Conservation (phyloP, 2,797 vertebrate species). For the Phoeniculus purpureus region DNA sequence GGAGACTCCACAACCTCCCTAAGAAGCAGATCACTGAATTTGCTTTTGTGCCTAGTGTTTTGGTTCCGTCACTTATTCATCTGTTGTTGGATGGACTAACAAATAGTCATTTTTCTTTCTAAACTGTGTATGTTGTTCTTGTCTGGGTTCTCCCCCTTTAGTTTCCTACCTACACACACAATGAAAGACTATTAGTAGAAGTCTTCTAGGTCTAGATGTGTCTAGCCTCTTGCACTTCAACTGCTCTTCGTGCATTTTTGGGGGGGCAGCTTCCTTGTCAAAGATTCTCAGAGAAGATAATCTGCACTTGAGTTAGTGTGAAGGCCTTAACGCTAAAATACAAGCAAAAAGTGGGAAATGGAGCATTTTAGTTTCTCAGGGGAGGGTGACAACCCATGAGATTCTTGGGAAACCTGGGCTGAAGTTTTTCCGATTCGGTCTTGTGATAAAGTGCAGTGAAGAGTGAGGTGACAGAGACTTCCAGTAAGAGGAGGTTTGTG, state of each 20-base stretch:
- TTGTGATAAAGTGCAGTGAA: background rate
- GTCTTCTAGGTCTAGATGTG: background rate
- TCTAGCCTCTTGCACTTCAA: background rate
- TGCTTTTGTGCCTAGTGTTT: constrained; percentile 2
- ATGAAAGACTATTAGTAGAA: background rate
- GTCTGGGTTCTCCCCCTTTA: background rate
- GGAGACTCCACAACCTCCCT: background rate
- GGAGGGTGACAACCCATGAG: background rate
- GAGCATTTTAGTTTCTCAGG: background rate
- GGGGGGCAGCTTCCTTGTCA: background rate
- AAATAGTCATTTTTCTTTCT: background rate
- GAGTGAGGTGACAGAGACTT: background rate
- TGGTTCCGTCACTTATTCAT: background rate
- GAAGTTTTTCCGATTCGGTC: background rate
- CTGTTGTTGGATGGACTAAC: background rate
- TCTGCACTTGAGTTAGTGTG: background rate
- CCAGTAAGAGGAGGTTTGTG: background rate
- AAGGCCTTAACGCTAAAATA: background rate
- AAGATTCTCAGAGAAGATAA: background rate
- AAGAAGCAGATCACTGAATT: constrained; percentile 1
- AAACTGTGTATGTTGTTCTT: background rate
- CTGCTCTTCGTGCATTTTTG: background rate
- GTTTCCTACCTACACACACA: background rate
- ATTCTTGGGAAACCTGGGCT: background rate
- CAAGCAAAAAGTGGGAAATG: background rate